These are phyloP conservation scores for Cololabis saira DNA, from an alignment of 2,113 vertebrate genomes.

Conservation along the genomic window DNA sequence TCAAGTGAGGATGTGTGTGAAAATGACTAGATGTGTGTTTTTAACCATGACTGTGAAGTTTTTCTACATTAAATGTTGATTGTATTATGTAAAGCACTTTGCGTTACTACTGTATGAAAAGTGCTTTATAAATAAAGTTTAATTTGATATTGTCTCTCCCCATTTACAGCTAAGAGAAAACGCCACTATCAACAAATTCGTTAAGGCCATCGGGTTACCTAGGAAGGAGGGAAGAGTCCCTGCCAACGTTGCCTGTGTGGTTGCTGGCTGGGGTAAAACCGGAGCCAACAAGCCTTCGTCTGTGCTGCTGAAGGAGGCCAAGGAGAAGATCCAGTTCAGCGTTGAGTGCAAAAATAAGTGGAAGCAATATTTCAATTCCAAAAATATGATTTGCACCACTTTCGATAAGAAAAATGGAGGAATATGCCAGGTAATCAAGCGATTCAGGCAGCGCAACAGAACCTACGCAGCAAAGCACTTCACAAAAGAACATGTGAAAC, in stretches of 20 bases:
- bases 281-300: fast-evolving
- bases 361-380: background rate
- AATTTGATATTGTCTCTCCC: no score
- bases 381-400: constrained; percentile 67
- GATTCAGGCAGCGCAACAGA: background rate
- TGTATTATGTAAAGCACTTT: no score
- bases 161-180: constrained; percentile 57
- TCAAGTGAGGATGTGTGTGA: no score
- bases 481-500: background rate
- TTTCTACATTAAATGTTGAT: no score
- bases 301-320: constrained; percentile 57
- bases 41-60: no score
- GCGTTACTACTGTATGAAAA: background rate
- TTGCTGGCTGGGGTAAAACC: constrained; percentile 71
- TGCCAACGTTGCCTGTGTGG: constrained; percentile 27
- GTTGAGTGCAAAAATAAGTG: constrained; percentile 42
- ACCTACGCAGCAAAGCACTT: background rate
- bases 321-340: constrained; percentile 10
- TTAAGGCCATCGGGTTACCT: constrained; percentile 36
- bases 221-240: constrained; percentile 33
- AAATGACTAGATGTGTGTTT: no score
- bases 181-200: constrained; percentile 46
- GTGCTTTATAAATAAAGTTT: no score
- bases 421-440: constrained; percentile 63
- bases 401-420: constrained; percentile 37